Evolutionary conservation across 2,113 vertebrate species (phyloP), one percentile per base, ranked within the genome.

Genomic region (Halichoeres trimaculatus): DNA sequence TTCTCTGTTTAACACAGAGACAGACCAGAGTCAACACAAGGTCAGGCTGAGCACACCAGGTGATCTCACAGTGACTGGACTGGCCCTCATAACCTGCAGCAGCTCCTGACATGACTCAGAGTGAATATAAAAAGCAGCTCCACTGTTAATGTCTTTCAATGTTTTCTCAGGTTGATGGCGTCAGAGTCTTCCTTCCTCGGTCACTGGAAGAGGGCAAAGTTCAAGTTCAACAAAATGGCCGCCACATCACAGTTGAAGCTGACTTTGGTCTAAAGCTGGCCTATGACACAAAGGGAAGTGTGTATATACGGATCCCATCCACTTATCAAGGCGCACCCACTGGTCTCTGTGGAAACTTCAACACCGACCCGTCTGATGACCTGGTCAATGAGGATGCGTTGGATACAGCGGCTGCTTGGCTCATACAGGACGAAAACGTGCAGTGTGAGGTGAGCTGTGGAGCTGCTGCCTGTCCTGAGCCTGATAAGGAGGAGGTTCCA

Each of bases 281-380:
- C 34, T 81, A 61, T 19, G 73, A 81, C 73, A 35, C 5, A 0
- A 11, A 26, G 24, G 61, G 55, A 5, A 61, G 67, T 5, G 26
- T 81, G 41, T 2, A 51, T 3, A 5, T 81, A 24, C 48, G 62
- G 35, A 38, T 81, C 41, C 79, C 79, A 4, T 76, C 79, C 23
- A 71, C 79, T 35, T 81, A 76, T 51, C 12, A 10, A 11, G 40
- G 43, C 23, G 36, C 13, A 17, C 16, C 67, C 13, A 8, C 0
- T 1, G 79, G 79, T 45, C 73, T 81, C 41, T 81, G 79, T 19
- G 79, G 79, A 10, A 72, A 81, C 56, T 81, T 62, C 8, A 72
- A 81, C 4, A 66, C 17, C 1, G 0, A 71, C 0, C 1, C 0
- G 1, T 38, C 35, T 8, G 73, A 81, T 41, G 79, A 76, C 6